Percentiles rank a stretch among this genome's conserved stretches.
Evolutionary conservation across 2,113 vertebrate genomes (phyloP).

Genomic region (Micronycteris hirsuta): DNA sequence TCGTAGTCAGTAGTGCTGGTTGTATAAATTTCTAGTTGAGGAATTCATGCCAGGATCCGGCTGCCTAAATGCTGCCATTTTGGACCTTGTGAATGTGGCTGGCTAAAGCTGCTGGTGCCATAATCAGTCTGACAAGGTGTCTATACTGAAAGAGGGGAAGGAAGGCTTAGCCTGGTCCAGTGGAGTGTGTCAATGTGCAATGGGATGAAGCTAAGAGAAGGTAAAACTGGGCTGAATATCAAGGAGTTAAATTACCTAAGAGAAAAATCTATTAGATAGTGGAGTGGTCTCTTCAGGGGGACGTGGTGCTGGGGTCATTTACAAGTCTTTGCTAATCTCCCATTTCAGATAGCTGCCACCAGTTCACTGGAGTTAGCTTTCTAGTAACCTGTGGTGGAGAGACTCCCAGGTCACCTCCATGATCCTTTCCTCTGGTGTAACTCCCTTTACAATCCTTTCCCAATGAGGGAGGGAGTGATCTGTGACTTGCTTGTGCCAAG

Average conservation of each 20-base stretch:
- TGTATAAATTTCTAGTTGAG: not conserved
- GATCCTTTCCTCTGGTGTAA: not conserved
- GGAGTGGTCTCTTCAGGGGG: conserved; percentile 9
- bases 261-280: conserved; percentile 31
- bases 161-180: conserved; percentile 19
- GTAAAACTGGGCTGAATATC: conserved; percentile 48
- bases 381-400: not conserved
- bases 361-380: not conserved
- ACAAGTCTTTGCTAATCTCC: not conserved
- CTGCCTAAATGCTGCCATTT: not conserved
- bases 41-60: not conserved
- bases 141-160: not conserved
- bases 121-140: conserved; percentile 38
- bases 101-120: not conserved
- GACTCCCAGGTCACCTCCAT: not conserved
- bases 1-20: not conserved
- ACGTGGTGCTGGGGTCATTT: not conserved
- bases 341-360: not conserved
- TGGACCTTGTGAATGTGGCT: not conserved
- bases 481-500: not conserved
- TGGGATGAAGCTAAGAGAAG: conserved; percentile 30
- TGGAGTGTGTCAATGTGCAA: conserved; percentile 12
- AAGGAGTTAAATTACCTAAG: not conserved
- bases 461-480: not conserved
- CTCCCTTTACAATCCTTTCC: not conserved